phyloP scores from a whole-genome alignment of 2,113 vertebrate species.

The Thryonomys swinderianus region DNA sequence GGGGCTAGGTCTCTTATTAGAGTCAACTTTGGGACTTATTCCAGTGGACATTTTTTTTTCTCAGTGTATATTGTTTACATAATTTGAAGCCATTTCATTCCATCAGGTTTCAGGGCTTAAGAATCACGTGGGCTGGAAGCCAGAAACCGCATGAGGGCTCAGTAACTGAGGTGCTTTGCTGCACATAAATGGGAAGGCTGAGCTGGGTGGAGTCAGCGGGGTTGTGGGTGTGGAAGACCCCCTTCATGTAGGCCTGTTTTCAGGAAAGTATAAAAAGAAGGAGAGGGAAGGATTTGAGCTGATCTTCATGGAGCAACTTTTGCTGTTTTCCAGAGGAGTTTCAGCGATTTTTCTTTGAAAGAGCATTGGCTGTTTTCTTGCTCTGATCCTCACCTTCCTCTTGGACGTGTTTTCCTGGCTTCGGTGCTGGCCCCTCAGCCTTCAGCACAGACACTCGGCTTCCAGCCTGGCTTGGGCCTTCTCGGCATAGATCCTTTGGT shows the following conservation, averaged over 20 bases:
- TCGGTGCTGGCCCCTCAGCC: background rate
- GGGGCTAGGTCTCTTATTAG: background rate
- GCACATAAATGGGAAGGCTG: background rate
- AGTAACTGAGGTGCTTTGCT: background rate
- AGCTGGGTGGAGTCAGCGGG: background rate
- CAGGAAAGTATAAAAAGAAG: background rate
- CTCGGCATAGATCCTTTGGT: background rate
- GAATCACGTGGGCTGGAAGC: background rate
- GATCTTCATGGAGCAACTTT: background rate
- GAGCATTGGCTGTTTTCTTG: background rate
- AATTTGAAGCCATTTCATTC: background rate
- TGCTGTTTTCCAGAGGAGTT: background rate
- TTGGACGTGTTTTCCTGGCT: background rate
- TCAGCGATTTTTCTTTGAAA: background rate
- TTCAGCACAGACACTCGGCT: background rate
- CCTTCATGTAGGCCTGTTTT: background rate
- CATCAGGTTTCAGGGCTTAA: background rate
- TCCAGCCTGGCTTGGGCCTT: background rate
- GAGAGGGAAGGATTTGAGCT: background rate
- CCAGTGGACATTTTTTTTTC: background rate
- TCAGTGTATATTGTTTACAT: background rate
- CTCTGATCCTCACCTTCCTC: background rate
- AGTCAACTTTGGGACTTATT: background rate
- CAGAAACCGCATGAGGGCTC: background rate
- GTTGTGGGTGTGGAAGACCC: background rate